phyloP scores from a whole-genome alignment of 1,140 invertebrate genomes.

The Mya arenaria region DNA sequence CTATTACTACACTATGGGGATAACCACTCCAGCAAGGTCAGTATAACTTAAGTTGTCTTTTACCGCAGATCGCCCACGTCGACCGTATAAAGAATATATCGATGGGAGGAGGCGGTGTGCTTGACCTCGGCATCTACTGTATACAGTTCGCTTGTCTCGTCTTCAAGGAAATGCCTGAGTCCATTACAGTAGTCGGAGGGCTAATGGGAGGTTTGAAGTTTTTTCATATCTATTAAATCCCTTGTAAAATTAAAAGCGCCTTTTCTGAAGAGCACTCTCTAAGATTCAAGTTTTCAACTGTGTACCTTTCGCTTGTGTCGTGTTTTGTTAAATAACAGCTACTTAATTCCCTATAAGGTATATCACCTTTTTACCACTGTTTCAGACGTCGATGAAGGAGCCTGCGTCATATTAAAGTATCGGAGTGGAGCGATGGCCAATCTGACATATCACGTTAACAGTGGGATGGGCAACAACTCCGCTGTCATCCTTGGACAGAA shows the following conservation, averaged over 20 bases:
- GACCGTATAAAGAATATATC: constrained; percentile 84
- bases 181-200: constrained; percentile 84
- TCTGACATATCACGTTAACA: constrained; percentile 20
- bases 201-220: constrained; percentile 16
- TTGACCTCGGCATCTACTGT: constrained; percentile 92
- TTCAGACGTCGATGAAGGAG: constrained; percentile 38
- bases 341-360: not conserved
- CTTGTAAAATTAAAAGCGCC: no score
- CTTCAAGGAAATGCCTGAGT: constrained; percentile 86
- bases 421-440: constrained; percentile 16
- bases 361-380: no score
- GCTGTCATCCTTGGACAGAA: constrained; percentile 23
- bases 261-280: no score
- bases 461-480: not conserved
- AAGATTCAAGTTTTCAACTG: no score
- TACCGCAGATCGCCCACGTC: constrained; percentile 82
- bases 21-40: no score
- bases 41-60: no score
- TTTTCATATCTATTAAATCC: no score
- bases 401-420: constrained; percentile 20
- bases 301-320: no score
- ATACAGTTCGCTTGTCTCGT: constrained; percentile 89
- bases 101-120: constrained; percentile 89
- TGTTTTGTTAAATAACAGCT: no score
- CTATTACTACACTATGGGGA: no score